A percentile compares a stretch with the other conserved stretches of the same genome.
Conservation (phyloP, 1,140 invertebrate genomes). For the Caenorhabditis brenneri region DNA sequence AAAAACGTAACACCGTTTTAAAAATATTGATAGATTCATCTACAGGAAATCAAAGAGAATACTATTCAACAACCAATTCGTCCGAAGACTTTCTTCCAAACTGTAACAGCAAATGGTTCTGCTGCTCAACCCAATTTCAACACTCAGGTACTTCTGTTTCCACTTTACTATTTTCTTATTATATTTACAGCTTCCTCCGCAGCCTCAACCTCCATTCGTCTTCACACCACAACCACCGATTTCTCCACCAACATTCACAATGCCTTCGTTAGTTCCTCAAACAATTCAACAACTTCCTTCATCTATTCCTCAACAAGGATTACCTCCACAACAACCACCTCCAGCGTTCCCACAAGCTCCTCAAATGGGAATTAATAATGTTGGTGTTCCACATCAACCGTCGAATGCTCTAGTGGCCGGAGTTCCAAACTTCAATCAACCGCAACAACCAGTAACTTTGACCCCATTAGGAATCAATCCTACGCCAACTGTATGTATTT, state of each 20-base stretch:
- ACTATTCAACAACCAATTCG: not conserved
- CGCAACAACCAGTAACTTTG: not conserved
- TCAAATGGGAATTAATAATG: not conserved
- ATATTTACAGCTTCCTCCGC: not conserved
- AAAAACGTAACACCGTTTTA: no score
- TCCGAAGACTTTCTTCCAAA: constrained; percentile 9
- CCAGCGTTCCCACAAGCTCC: constrained; percentile 2
- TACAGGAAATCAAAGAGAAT: constrained; percentile 9
- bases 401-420: constrained; percentile 7
- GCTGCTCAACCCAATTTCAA: not conserved
- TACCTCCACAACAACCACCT: not conserved
- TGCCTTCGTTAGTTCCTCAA: constrained; percentile 1
- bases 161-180: not conserved
- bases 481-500: not conserved
- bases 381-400: constrained; percentile 5
- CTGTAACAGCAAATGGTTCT: not conserved
- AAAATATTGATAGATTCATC: no score
- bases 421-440: constrained; percentile 16
- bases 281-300: constrained; percentile 18
- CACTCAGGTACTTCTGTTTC: not conserved
- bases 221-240: constrained; percentile 29
- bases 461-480: constrained; percentile 1
- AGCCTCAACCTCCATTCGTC: constrained; percentile 10
- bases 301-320: not conserved
- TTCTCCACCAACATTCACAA: constrained; percentile 5